A percentile compares a stretch with the other conserved stretches of the same genome.
Conservation (phyloP, 1,140 invertebrate species). For the Neodiprion lecontei region DNA sequence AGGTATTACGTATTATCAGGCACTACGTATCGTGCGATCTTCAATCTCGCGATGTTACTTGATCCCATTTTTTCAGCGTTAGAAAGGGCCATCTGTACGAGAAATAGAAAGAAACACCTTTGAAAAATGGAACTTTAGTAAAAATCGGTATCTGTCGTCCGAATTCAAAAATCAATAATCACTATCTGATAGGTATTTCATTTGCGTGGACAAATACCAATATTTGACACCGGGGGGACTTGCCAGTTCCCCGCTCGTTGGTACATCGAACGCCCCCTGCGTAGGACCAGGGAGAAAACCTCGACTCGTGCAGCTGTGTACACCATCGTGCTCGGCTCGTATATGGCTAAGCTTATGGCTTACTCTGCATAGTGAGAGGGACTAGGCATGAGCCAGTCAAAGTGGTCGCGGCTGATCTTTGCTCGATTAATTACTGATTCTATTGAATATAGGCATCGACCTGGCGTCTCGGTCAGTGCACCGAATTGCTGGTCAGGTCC, state of each 20-base stretch:
- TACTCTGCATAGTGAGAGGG: background rate
- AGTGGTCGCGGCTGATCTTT: background rate
- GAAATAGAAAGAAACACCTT: background rate
- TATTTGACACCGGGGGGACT: background rate
- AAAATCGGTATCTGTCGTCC: background rate
- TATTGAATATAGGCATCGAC: no score
- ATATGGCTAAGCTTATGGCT: background rate
- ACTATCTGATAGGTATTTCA: background rate
- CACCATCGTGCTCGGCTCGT: conserved; percentile 29
- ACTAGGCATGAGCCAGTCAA: background rate
- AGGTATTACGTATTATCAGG: background rate
- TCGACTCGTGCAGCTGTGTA: conserved; percentile 52
- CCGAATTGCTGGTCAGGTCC: no score
- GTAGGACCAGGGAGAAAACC: conserved; percentile 36
- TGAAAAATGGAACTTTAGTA: no score
- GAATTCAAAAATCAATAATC: background rate
- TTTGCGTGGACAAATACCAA: background rate
- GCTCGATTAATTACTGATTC: background rate
- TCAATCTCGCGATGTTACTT: background rate
- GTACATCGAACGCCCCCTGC: background rate
- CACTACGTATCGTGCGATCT: conserved; percentile 2
- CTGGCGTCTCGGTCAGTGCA: no score
- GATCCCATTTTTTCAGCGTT: background rate
- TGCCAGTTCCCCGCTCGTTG: background rate
- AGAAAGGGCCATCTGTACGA: background rate